Conservation (phyloP, 2,797 vertebrate species). For the Xiphorhynchus erythropygius region DNA sequence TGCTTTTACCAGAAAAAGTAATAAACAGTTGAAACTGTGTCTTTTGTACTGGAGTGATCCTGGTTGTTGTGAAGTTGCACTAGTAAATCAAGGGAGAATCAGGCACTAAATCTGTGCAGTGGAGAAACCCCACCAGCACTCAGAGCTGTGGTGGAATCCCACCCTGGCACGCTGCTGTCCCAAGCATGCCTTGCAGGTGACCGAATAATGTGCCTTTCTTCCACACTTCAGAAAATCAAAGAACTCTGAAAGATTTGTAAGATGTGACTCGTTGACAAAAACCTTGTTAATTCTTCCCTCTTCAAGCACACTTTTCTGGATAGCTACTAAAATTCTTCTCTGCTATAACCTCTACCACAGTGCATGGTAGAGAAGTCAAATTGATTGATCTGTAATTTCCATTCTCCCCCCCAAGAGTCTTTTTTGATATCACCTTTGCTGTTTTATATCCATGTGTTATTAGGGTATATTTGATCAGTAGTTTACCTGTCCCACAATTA, state of each 20-base stretch:
- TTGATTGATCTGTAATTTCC: background rate
- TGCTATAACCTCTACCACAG: background rate
- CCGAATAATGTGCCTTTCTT: background rate
- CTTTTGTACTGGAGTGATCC: background rate
- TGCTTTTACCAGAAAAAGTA: background rate
- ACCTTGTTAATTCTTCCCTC: background rate
- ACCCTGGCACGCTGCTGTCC: background rate
- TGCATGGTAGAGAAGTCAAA: background rate
- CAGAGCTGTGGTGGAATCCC: background rate
- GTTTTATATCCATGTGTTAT: background rate
- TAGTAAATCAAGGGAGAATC: background rate
- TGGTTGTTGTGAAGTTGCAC: background rate
- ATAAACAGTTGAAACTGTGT: background rate
- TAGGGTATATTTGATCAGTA: background rate
- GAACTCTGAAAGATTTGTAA: background rate
- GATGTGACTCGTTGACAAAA: background rate
- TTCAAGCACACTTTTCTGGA: background rate
- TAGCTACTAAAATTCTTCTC: background rate
- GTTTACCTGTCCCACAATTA: background rate
- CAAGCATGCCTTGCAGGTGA: background rate
- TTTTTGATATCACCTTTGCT: background rate
- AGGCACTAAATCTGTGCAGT: background rate
- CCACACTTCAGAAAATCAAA: background rate
- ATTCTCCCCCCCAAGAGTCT: background rate
- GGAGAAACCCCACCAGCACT: background rate